Percentiles rank a stretch among this genome's conserved stretches.
phyloP scores from a whole-genome alignment of 2,113 vertebrate species.

The Camarhynchus parvulus region DNA sequence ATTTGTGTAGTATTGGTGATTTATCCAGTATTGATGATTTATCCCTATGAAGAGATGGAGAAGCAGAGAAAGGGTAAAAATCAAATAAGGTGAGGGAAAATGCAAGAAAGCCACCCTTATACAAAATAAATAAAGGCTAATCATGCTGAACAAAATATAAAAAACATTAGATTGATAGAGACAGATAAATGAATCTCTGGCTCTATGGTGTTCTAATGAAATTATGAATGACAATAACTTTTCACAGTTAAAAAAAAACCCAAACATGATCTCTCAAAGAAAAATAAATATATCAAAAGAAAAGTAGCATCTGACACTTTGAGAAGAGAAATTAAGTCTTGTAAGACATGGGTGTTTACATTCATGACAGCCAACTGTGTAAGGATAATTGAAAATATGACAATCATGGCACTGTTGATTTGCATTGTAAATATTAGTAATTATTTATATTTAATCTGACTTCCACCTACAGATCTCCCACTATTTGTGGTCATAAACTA shows the following conservation, averaged over 20 bases:
- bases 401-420: neutral
- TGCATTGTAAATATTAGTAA: slow-evolving; percentile 15
- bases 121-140: neutral
- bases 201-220: neutral
- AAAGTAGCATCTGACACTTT: neutral
- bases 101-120: neutral
- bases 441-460: neutral
- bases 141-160: neutral
- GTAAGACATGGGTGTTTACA: neutral
- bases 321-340: neutral
- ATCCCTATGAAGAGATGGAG: neutral
- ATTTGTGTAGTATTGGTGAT: neutral
- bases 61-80: neutral
- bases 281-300: neutral
- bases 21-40: neutral
- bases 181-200: neutral
- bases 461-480: neutral
- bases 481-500: neutral
- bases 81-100: neutral
- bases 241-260: neutral
- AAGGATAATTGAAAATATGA: slow-evolving; percentile 19
- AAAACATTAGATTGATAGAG: neutral
- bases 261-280: neutral
- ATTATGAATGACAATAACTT: neutral
- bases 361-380: neutral